Evolutionary conservation across 2,113 vertebrate genomes (phyloP).

Genomic region (Sinocyclocheilus anshuiensis): DNA sequence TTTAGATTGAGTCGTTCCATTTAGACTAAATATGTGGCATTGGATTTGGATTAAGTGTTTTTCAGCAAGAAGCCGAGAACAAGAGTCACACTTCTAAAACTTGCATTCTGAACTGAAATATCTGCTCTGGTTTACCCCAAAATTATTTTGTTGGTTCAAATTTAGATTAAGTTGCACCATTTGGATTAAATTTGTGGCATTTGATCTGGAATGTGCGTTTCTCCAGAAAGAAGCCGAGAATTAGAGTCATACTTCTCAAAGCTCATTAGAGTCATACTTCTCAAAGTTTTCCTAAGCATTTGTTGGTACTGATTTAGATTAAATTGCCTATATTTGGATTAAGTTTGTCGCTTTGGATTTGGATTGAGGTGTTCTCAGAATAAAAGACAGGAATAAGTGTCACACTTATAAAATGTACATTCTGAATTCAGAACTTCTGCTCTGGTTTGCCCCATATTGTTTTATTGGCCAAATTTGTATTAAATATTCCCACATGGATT

Average conservation of each 20-base stretch:
- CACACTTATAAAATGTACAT: no score
- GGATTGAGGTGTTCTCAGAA: neutral
- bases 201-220: neutral
- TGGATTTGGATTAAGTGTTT: neutral
- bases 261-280: neutral
- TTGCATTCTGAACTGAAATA: neutral
- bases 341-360: neutral
- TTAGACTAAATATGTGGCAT: neutral
- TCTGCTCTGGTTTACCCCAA: neutral
- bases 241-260: neutral
- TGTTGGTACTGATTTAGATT: neutral
- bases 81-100: neutral
- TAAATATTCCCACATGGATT: no score
- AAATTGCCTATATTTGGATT: neutral
- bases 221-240: neutral
- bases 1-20: neutral
- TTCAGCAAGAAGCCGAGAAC: neutral
- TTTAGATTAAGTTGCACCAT: neutral
- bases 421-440: no score
- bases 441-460: no score
- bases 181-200: neutral
- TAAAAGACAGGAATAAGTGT: neutral
- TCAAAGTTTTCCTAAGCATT: neutral
- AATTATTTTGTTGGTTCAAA: neutral
- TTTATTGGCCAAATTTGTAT: no score